Evolutionary conservation across 1,140 invertebrate genomes (phyloP), one percentile per base, ranked within the genome.

Genomic region (Solenopsis invicta): DNA sequence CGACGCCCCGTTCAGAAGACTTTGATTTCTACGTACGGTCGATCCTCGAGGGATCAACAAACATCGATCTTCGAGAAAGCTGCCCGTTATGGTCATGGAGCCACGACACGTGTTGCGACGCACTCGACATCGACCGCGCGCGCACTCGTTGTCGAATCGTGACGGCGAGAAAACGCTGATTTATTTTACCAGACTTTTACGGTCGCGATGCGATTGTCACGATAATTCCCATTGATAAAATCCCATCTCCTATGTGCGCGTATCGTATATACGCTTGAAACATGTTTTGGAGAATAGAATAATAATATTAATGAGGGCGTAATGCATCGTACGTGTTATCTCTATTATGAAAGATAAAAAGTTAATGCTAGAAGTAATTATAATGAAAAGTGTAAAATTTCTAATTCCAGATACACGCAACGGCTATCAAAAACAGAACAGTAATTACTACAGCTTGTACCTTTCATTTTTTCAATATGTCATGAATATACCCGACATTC

Each of bases 391-490:
- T 29, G 50, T 54, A 29, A 71, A 59, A 81, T 54, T 72, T 56
- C 18, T 72, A 21, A 71, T 71, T 62, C 13, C 5, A 50, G 56
- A 75, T 61, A 21, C 13, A 61, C 69, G 56, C n/a, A 64, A 29
- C 34, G 9, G 50, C 29, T 80, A 54, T 29, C 50, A 80, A 85
- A 66, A 80, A 48, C n/a, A 21, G 12, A 77, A 62, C 9, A 61
- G 61, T 84, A 84, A 84, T 84, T 74, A 62, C 80, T 74, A 62
- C 80, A 84, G 29, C 18, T 59, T 34, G 67, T 54, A 41, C 13
- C 80, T 21, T 74, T 74, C 72, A 84, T 84, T 84, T 84, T 29
- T 84, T 84, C 80, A 61, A 61, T 75, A 84, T 16, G 45, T 75
- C 80, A 75, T 71, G 69, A 50, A 52, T 84, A 75, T 74, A 74